Percentiles rank a stretch among this genome's conserved stretches.
These are phyloP conservation scores for Pelvicachromis taeniatus DNA, from an alignment of 2,113 vertebrate species.

Conservation along the genomic window DNA sequence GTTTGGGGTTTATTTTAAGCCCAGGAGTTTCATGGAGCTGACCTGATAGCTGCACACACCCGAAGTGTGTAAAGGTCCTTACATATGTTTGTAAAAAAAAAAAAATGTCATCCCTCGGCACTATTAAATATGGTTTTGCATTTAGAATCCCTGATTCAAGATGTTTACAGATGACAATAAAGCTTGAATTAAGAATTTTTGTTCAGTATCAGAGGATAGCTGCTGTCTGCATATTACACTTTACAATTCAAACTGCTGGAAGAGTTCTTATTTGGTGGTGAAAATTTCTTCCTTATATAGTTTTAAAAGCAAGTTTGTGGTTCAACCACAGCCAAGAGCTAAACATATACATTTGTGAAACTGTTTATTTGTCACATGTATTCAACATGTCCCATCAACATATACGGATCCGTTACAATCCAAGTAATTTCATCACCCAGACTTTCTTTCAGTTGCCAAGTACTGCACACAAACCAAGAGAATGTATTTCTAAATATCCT, in stretches of 20 bases:
- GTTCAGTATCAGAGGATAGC: not conserved
- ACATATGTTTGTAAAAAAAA: too few species aligned
- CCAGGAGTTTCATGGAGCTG: conserved; percentile 2
- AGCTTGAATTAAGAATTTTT: not conserved
- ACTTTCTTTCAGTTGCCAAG: not conserved
- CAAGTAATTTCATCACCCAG: not conserved
- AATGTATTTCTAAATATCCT: not conserved
- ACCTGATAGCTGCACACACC: not conserved
- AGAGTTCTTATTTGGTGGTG: not conserved
- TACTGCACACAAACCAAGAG: not conserved
- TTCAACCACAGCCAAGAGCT: not conserved
- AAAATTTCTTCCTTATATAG: not conserved
- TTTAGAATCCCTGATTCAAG: not conserved
- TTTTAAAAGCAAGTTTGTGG: not conserved
- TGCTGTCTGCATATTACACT: not conserved
- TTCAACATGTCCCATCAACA: not conserved
- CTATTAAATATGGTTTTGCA: not conserved
- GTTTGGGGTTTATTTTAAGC: conserved; percentile 28
- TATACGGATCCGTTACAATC: too few species aligned
- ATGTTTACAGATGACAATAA: not conserved
- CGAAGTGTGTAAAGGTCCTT: not conserved
- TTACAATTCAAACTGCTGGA: not conserved
- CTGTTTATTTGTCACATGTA: not conserved
- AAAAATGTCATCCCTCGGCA: not conserved
- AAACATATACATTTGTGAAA: not conserved